A percentile compares a stretch with the other conserved stretches of the same genome.
phyloP scores from a whole-genome alignment of 1,140 invertebrate species.

The Pogonus chalceus region DNA sequence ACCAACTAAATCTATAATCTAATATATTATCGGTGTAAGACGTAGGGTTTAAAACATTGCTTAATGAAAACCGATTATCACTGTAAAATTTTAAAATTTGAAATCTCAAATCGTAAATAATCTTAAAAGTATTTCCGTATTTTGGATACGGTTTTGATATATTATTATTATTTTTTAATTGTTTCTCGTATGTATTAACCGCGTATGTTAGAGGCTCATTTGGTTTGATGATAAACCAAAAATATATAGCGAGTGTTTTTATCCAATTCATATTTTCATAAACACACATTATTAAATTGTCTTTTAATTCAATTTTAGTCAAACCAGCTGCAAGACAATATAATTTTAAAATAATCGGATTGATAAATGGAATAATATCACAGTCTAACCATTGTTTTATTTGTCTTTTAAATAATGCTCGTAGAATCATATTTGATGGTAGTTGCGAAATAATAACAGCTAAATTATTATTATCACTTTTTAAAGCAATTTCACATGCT shows the following conservation, averaged over 20 bases:
- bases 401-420: slow-evolving; percentile 57
- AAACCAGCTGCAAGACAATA: slow-evolving; percentile 56
- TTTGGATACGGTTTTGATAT: slow-evolving; percentile 43
- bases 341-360: slow-evolving; percentile 52
- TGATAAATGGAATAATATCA: slow-evolving; percentile 56
- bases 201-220: slow-evolving; percentile 57
- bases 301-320: slow-evolving; percentile 27
- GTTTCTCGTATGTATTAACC: slow-evolving; percentile 53
- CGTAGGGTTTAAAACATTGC: slow-evolving; percentile 61
- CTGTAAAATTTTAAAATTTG: slow-evolving; percentile 63
- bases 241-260: slow-evolving; percentile 60
- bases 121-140: slow-evolving; percentile 14
- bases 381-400: slow-evolving; percentile 63
- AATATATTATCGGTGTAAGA: slow-evolving; percentile 68
- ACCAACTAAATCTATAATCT: slow-evolving; percentile 69
- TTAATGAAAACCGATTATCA: slow-evolving; percentile 46
- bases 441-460: slow-evolving; percentile 60
- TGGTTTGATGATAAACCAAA: slow-evolving; percentile 53
- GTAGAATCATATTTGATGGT: slow-evolving; percentile 46
- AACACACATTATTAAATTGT: slow-evolving; percentile 48
- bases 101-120: slow-evolving; percentile 43
- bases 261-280: slow-evolving; percentile 62
- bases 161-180: slow-evolving; percentile 46
- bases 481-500: slow-evolving; percentile 43
- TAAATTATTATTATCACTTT: slow-evolving; percentile 51